phyloP scores from a whole-genome alignment of 2,113 vertebrate genomes.

The Holacanthus passer region DNA sequence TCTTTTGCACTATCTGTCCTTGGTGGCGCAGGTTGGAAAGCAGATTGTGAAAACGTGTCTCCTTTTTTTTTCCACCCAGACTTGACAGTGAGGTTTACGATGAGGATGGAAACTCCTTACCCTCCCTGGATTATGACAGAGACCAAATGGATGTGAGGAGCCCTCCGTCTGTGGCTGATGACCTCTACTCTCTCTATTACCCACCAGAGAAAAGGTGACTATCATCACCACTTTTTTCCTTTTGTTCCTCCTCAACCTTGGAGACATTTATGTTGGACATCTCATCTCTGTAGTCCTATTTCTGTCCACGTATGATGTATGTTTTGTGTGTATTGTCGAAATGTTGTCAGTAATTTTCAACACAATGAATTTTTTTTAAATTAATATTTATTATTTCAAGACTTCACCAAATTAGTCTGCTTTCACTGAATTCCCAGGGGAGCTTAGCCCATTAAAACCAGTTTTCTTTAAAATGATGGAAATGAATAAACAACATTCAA shows the following conservation, averaged over 20 bases:
- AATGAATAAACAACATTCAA: not conserved
- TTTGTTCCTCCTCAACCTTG: not conserved
- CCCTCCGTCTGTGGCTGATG: slow-evolving; percentile 86
- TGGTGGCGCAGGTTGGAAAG: not conserved
- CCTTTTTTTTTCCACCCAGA: slow-evolving; percentile 74
- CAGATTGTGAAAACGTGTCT: not conserved
- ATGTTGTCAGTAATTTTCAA: slow-evolving; percentile 49
- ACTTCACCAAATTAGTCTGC: not conserved
- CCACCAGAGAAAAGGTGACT: slow-evolving; percentile 91
- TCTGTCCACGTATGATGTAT: slow-evolving; percentile 63
- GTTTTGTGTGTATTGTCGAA: slow-evolving; percentile 66
- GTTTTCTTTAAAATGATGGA: not conserved
- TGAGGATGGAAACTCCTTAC: slow-evolving; percentile 89
- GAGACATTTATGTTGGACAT: slow-evolving; percentile 59
- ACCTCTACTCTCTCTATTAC: slow-evolving; percentile 88
- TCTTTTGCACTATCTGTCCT: not conserved
- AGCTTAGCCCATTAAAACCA: not conserved
- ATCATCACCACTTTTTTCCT: not conserved
- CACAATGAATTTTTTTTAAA: slow-evolving; percentile 21
- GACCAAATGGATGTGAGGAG: slow-evolving; percentile 87
- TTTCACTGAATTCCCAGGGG: slow-evolving; percentile 3
- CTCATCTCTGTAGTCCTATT: slow-evolving; percentile 66
- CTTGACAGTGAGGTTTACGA: slow-evolving; percentile 92
- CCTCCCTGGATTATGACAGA: slow-evolving; percentile 89
- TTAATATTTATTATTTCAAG: slow-evolving; percentile 12